Evolutionary conservation across 2,888 invertebrate genomes (phyloP).

Genomic region (Oscheius sp.): DNA sequence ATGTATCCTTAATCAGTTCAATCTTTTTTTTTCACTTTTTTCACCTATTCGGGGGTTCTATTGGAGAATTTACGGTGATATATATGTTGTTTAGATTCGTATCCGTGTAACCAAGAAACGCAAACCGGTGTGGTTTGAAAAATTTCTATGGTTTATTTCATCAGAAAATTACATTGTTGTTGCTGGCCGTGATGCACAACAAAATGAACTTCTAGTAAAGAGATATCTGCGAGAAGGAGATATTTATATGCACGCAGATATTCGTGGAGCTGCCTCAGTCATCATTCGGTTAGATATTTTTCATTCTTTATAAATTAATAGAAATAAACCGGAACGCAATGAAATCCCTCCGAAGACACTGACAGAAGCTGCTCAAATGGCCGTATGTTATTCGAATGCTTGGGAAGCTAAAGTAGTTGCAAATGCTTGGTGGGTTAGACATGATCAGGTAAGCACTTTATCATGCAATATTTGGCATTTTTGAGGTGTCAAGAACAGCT

Average conservation of each 20-base stretch:
- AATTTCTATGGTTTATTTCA: slow-evolving; percentile 97
- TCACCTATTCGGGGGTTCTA: too few species aligned
- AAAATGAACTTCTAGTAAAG: slow-evolving; percentile 98
- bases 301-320: neutral
- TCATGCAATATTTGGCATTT: neutral
- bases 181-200: slow-evolving; percentile 94
- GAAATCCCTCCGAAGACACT: slow-evolving; percentile 90
- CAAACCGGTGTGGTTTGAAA: slow-evolving; percentile 98
- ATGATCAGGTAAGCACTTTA: slow-evolving; percentile 78
- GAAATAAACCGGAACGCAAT: slow-evolving; percentile 37
- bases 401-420: slow-evolving; percentile 98
- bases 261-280: slow-evolving; percentile 89
- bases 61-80: too few species aligned
- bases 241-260: slow-evolving; percentile 94
- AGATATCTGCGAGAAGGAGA: slow-evolving; percentile 77
- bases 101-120: slow-evolving; percentile 87
- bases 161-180: slow-evolving; percentile 85
- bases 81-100: slow-evolving; percentile 36
- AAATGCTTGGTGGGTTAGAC: slow-evolving; percentile 95
- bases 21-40: too few species aligned
- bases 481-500: slow-evolving; percentile 90
- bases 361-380: slow-evolving; percentile 89
- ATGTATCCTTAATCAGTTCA: too few species aligned
- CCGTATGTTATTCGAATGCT: slow-evolving; percentile 93
- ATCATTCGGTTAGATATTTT: slow-evolving; percentile 42